phyloP scores from a whole-genome alignment of 2,113 vertebrate species.

The Cettia cetti region DNA sequence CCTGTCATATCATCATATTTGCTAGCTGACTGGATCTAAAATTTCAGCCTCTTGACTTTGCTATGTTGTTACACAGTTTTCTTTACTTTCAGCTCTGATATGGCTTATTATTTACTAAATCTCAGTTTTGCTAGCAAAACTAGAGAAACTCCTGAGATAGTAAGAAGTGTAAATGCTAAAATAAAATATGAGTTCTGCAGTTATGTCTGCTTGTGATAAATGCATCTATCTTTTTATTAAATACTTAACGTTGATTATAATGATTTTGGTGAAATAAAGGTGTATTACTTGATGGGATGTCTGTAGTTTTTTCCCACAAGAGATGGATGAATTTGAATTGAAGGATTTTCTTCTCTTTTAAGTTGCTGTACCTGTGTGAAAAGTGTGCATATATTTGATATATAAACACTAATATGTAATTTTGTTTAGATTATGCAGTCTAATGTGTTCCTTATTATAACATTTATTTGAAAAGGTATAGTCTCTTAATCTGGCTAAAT shows the following conservation, averaged over 20 bases:
- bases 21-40: not conserved
- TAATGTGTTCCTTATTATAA: not conserved
- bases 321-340: not conserved
- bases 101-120: not conserved
- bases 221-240: not conserved
- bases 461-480: not conserved
- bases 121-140: not conserved
- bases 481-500: not conserved
- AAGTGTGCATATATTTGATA: not conserved
- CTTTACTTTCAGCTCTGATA: not conserved
- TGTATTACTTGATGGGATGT: not conserved
- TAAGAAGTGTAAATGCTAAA: not conserved
- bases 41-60: not conserved
- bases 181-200: not conserved
- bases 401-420: not conserved
- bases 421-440: not conserved
- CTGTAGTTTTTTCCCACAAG: not conserved
- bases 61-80: not conserved
- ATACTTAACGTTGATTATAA: not conserved
- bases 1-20: not conserved
- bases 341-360: not conserved
- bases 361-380: not conserved
- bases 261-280: not conserved
- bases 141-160: not conserved
- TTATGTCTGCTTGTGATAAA: not conserved